Conservation (phyloP, 2,797 vertebrate species). For the Melanitta fusca region DNA sequence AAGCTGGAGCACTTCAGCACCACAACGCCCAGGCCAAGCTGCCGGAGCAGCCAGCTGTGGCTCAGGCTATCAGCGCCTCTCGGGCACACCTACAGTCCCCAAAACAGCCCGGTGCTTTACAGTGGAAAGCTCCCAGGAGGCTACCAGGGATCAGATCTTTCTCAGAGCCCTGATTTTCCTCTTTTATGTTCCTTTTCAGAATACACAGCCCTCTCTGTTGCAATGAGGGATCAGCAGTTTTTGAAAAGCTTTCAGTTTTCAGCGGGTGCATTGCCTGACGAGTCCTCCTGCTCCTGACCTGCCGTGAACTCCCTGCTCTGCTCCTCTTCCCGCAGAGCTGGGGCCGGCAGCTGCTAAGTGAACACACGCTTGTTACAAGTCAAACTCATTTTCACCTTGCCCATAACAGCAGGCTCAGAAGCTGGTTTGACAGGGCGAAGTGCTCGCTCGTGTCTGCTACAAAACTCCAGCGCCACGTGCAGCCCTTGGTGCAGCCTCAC, state of each 20-base stretch:
- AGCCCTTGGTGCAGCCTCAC: fast-evolving
- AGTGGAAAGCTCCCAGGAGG: background rate
- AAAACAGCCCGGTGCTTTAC: fast-evolving
- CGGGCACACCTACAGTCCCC: background rate
- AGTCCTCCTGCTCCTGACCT: background rate
- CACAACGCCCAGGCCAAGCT: too few species aligned
- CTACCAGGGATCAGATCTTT: background rate
- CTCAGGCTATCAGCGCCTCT: background rate
- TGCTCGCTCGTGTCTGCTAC: background rate
- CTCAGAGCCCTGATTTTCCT: background rate
- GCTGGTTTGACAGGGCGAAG: background rate
- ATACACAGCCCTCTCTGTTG: background rate
- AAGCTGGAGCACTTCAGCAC: background rate
- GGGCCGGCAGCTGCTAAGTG: background rate
- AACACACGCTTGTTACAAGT: background rate
- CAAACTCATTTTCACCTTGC: background rate
- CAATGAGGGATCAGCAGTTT: background rate
- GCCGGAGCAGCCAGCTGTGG: fast-evolving
- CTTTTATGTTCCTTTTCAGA: background rate
- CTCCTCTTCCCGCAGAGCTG: background rate
- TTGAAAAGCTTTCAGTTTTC: background rate
- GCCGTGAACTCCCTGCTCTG: fast-evolving
- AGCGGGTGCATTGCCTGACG: background rate
- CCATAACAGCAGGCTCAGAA: fast-evolving
- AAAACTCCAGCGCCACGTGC: background rate